Base-by-base conservation (phyloP, 2,888 invertebrate species). In the Troglohyphantes excavatus region DNA sequence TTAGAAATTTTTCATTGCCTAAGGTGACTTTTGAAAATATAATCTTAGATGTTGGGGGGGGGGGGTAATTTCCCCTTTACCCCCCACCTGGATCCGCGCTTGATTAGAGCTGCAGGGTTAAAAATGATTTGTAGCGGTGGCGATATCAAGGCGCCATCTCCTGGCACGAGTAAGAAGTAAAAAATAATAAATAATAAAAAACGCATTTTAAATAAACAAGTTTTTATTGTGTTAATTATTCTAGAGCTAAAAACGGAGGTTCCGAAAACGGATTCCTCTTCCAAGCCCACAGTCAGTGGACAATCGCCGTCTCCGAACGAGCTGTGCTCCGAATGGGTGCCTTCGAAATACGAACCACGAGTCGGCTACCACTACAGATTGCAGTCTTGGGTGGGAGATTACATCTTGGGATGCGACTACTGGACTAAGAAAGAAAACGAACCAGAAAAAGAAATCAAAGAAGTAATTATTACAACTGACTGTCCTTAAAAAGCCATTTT, bases 311-410 rank as follows among this genome's bases (percentile, higher is more conserved):
- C 67, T 21, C 21, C 67, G 6, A 46, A 43, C 1, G 43, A 68
- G 13, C n/a, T 68, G 29, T 27, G 19, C 27, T 79, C 67, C 11
- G 67, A 67, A 1, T 79, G 72, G 65, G 39, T 27, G 6, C 65
- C 46, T 1, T 5, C 5, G 19, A 65, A 13, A 17, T 29, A 43
- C 0, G 68, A 53, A 1, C 33, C 82, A 0, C 19, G n/a, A 46
- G 21, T 53, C 0, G 61, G 19, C 0, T 61, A 59, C 39, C 23
- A 61, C 17, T 39, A 26, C 2, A 63, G 83, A 27, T n/a, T 43
- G 19, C 59, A 65, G n/a, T 82, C 88, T 17, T 88, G 88, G 88
- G 81, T 88, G 5, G 88, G 88, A 29, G 2, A 39, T 2, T 88
- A 82, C 19, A 43, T 75, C 2, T 39, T 59, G 9, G 88, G 88